These are phyloP conservation scores for Drosophila mimica DNA, from an alignment of 2,888 invertebrate species.

Conservation along the genomic window DNA sequence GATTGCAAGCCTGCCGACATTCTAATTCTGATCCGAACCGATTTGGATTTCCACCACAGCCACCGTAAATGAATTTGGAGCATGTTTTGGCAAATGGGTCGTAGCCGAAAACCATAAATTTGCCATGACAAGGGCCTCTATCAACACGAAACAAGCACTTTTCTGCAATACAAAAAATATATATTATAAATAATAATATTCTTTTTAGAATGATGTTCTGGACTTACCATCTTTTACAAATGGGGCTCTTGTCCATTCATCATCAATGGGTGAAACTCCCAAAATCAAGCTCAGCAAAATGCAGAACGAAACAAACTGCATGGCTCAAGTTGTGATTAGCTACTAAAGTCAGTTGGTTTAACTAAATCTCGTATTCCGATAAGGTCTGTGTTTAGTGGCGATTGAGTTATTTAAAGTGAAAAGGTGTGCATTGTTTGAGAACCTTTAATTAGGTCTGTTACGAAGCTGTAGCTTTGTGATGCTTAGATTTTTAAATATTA, in stretches of 20 bases:
- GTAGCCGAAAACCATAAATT: slow-evolving; percentile 19
- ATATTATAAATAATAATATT: too few relatives aligned
- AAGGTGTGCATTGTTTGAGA: slow-evolving; percentile 1
- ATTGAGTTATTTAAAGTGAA: neutral
- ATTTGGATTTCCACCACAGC: slow-evolving; percentile 65
- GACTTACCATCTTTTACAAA: slow-evolving; percentile 22
- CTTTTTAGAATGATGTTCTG: neutral
- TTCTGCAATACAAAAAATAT: slow-evolving; percentile 32
- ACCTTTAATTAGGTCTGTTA: neutral
- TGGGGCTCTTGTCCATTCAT: neutral
- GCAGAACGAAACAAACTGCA: slow-evolving; percentile 16
- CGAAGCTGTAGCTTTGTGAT: neutral
- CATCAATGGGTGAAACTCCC: neutral
- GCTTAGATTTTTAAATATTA: slow-evolving; percentile 4
- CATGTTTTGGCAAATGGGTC: slow-evolving; percentile 36
- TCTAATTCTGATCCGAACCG: slow-evolving; percentile 21
- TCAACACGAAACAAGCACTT: slow-evolving; percentile 29
- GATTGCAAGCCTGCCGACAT: slow-evolving; percentile 38
- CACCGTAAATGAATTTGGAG: slow-evolving; percentile 37
- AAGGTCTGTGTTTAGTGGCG: neutral
- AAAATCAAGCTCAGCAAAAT: neutral
- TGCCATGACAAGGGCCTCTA: slow-evolving; percentile 35
- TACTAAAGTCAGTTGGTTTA: slow-evolving; percentile 13
- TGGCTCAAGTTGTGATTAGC: slow-evolving; percentile 5
- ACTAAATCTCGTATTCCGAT: neutral